Evolutionary conservation across 2,888 invertebrate genomes (phyloP), one percentile per base, ranked within the genome.

Genomic region (Trichopoda pennipes): DNA sequence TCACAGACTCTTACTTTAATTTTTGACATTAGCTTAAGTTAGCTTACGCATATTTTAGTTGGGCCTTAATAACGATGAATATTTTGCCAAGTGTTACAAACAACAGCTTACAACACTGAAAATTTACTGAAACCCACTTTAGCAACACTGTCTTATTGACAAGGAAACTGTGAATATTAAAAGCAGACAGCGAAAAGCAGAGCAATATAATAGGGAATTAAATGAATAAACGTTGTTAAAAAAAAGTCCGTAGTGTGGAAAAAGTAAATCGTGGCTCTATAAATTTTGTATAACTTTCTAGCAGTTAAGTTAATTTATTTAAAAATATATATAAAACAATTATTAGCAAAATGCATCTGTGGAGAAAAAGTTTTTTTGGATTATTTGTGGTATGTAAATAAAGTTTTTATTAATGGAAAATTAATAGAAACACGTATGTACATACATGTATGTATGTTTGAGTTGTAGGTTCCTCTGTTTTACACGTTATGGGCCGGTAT

Each of bases 301-400:
- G 73, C 56, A 81, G 75, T 69, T 81, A 83, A 75, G 75, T 79
- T 79, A 80, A 80, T 79, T 81, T 83, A 80, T 73, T 74, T 72
- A 68, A 58, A 49, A 58, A 23, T 16, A 63, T 42, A n/a, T 16
- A 47, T 32, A 69, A 81, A 35, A 53, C 58, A 79, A 61, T 70
- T 42, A 38, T 76, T n/a, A 81, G 47, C 51, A 86, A 86, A 80
- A 89, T 88, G 89, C 85, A 85, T 84, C 77, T 86, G 81, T 87
- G 86, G 80, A 86, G 86, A 85, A 88, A 88, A 85, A 86, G 84
- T 35, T 86, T 85, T 68, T 86, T 88, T 81, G 76, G 83, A 55
- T 61, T 87, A 69, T 85, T 89, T 73, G 86, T 88, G 88, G 89
- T 89, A 84, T 87, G 88, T 85, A 12, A n/a, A 19, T 1, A 49